Conservation (phyloP, 2,113 vertebrate species). For the Artemisiospiza belli region DNA sequence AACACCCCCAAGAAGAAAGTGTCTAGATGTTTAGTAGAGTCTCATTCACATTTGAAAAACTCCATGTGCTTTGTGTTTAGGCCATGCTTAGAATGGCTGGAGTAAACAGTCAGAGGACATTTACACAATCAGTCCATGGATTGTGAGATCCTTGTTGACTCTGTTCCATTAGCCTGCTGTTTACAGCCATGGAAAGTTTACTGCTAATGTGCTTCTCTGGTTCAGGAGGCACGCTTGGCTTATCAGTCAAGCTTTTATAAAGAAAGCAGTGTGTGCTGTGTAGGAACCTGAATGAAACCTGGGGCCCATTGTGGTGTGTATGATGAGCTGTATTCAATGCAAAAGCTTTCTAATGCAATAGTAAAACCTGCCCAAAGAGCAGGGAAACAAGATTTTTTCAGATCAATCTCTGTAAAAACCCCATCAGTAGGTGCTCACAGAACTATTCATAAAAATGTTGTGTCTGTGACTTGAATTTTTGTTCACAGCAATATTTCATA, state of each 20-base stretch:
- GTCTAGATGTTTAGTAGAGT: neutral
- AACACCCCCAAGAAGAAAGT: neutral
- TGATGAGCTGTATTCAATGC: neutral
- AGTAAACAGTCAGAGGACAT: neutral
- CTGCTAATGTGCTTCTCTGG: neutral
- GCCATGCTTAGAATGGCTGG: neutral
- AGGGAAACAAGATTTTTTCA: neutral
- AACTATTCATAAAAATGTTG: neutral
- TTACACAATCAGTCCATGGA: neutral
- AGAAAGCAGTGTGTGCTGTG: neutral
- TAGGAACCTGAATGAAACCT: neutral
- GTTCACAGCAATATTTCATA: neutral
- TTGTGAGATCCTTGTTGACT: neutral
- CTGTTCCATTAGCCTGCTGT: neutral
- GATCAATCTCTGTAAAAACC: neutral
- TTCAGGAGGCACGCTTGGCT: neutral
- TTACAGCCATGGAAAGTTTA: neutral
- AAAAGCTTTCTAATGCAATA: neutral
- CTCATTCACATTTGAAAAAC: neutral
- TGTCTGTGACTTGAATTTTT: neutral
- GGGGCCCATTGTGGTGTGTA: neutral
- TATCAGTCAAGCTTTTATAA: neutral
- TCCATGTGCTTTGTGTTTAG: neutral
- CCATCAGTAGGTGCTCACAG: neutral
- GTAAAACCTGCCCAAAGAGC: neutral